Conservation (phyloP, 2,113 vertebrate species). For the Plecotus auritus region DNA sequence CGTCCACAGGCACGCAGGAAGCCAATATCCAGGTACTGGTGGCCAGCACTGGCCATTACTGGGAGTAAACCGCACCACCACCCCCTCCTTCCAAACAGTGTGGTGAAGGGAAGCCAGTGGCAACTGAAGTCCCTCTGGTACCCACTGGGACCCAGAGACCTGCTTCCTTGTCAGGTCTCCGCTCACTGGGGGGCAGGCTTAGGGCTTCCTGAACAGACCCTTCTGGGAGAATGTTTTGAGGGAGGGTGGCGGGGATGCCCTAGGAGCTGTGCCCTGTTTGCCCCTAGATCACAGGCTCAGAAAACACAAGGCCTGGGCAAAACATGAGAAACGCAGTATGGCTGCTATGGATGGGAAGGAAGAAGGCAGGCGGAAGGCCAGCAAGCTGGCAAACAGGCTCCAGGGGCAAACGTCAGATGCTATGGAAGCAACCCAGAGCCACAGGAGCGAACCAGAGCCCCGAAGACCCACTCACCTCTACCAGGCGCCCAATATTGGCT, state of each 20-base stretch:
- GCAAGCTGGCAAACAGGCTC: rapidly evolving
- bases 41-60: background rate
- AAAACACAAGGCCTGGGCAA: background rate
- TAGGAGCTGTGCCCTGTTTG: background rate
- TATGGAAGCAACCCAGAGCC: rapidly evolving
- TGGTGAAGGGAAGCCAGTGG: background rate
- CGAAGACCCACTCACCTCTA: conserved; percentile 88
- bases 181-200: background rate
- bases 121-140: background rate
- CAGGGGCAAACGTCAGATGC: rapidly evolving
- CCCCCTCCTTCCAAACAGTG: background rate
- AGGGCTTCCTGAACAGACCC: background rate
- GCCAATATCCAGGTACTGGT: background rate
- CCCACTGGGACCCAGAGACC: background rate
- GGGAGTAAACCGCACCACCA: background rate
- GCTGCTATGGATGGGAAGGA: background rate
- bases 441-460: background rate
- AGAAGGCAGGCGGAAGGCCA: background rate
- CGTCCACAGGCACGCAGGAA: background rate
- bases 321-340: rapidly evolving
- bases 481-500: conserved; percentile 97
- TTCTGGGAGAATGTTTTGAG: rapidly evolving
- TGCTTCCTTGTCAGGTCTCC: background rate
- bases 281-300: background rate
- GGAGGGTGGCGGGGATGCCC: background rate